These are phyloP conservation scores for Gallinago undulata DNA, from an alignment of 2,113 vertebrate species.

Conservation along the genomic window DNA sequence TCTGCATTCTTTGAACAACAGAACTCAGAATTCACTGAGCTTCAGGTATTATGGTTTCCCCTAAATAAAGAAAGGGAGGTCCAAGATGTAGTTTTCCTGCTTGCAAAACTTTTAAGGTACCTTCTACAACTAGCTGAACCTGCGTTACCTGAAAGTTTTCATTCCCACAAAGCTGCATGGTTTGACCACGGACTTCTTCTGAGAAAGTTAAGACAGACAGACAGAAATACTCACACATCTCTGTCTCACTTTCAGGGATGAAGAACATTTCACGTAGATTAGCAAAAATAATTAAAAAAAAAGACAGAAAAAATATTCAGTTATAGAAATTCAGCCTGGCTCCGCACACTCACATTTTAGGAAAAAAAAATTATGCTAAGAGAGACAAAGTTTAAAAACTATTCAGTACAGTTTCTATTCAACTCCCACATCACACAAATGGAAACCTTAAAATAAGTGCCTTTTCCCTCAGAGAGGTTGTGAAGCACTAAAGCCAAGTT, in stretches of 20 bases:
- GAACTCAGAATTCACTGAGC: neutral
- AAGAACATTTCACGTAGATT: neutral
- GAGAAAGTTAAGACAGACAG: neutral
- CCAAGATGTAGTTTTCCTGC: neutral
- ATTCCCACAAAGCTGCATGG: neutral
- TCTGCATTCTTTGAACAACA: neutral
- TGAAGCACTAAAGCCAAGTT: neutral
- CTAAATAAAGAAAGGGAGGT: neutral
- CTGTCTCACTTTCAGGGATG: neutral
- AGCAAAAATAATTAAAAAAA: neutral
- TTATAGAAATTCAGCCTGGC: neutral
- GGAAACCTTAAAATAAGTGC: neutral
- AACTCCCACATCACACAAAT: neutral
- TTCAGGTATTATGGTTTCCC: neutral
- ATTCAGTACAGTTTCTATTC: neutral
- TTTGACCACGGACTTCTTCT: neutral
- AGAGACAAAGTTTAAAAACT: neutral
- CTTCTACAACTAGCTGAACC: constrained; percentile 26
- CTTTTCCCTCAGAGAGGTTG: accelerated
- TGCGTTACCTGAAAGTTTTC: constrained; percentile 32
- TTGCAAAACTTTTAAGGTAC: constrained; percentile 1
- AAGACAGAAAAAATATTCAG: neutral
- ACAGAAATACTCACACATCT: neutral
- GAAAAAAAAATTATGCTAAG: neutral
- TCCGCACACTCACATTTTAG: neutral